A percentile compares a stretch with the other conserved stretches of the same genome.
Conservation (phyloP, 2,113 vertebrate species). For the Cyanistes caeruleus region DNA sequence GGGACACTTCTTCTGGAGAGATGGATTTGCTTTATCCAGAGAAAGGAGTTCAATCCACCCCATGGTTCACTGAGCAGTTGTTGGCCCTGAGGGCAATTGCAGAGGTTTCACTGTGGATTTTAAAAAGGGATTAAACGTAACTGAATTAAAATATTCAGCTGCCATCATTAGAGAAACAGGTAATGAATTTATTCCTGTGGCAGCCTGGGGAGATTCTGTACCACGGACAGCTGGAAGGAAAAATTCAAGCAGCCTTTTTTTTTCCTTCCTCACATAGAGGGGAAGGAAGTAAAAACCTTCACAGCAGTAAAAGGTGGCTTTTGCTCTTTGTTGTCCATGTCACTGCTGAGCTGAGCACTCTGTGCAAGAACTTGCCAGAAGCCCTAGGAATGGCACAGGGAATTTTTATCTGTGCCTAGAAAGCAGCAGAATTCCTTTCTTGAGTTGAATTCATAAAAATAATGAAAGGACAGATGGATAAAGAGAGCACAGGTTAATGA, state of each 20-base stretch:
- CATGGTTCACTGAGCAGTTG: not conserved
- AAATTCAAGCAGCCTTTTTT: not conserved
- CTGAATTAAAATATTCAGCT: not conserved
- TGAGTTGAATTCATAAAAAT: not conserved
- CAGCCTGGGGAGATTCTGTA: not conserved
- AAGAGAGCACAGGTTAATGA: not conserved
- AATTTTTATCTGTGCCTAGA: not conserved
- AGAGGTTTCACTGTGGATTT: not conserved
- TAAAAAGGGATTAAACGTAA: not conserved
- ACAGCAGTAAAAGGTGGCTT: not conserved
- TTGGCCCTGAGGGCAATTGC: not conserved
- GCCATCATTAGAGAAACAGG: not conserved
- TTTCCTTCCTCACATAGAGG: not conserved
- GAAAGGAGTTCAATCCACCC: not conserved
- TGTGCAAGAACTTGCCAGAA: not conserved
- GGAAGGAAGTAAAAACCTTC: not conserved
- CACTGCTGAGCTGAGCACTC: not conserved
- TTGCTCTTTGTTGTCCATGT: not conserved
- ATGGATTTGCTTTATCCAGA: not conserved
- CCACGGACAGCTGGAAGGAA: not conserved
- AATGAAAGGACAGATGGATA: not conserved
- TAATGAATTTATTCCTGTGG: not conserved
- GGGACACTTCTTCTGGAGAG: not conserved
- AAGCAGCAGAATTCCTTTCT: not conserved
- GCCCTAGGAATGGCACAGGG: not conserved